Base-by-base conservation (phyloP, 1,140 invertebrate genomes). In the Ephestia elutella region DNA sequence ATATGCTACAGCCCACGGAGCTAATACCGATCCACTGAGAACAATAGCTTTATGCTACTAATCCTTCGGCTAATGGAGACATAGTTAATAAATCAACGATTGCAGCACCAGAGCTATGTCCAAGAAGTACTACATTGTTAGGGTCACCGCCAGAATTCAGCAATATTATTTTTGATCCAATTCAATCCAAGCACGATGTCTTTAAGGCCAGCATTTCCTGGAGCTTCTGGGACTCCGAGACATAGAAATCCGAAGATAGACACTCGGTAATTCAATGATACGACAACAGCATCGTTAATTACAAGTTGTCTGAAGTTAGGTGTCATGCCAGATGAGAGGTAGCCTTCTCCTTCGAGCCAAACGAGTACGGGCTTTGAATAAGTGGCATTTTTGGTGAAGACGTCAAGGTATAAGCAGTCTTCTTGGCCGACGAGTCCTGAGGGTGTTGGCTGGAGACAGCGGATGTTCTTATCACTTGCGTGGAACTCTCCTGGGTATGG, bases 101-200 rank as follows among this genome's bases (percentile, higher is more conserved):
- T n/a, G 90, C 90, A 1, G 89, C 90, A 13, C 92, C 93, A 2
- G 92, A 92, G 55, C 91, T 91, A 56, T 93, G 90, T 8, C 93
- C 93, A 9, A 86, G 63, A 0, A 92, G 80, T 5, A 92, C 91
- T 0, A 94, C 90, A 53, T 86, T 84, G 17, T 89, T 87, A 0
- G 92, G 90, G 80, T 95, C 90, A 5, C 93, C 93, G 25, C 93
- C 93, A 72, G n/a, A 94, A 94, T 2, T 72, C 66, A 0, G 62
- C 81, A 54, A 94, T 93, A 60, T 94, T 92, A 4, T 89, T 71
- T 59, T 90, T 71, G 1, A 95, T 88, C 93, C 93, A 95, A 62
- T 87, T 80, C 11, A 94, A 71, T 2, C 90, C 92, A 49, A 86
- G 73, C 2, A 93, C 88, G 65, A 93, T 90, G 68, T 94, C 93